A percentile compares a stretch with the other conserved stretches of the same genome.
phyloP scores from a whole-genome alignment of 2,113 vertebrate genomes.

The Propithecus coquereli region DNA sequence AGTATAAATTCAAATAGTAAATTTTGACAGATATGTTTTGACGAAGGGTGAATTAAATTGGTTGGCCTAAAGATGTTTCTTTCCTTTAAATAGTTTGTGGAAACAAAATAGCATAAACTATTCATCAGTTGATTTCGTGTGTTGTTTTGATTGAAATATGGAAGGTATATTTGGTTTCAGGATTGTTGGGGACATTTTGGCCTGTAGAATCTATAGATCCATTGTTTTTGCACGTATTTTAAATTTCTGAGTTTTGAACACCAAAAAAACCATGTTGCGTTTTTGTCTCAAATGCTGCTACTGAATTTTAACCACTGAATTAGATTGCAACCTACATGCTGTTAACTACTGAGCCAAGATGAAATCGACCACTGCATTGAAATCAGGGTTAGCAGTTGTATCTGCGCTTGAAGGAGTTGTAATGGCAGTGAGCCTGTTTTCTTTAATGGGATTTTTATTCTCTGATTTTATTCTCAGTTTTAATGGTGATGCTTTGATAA shows the following conservation, averaged over 20 bases:
- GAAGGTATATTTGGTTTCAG: slow-evolving; percentile 35
- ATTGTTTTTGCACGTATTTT: slow-evolving; percentile 76
- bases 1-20: slow-evolving; percentile 21
- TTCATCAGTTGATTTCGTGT: slow-evolving; percentile 27
- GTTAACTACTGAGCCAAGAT: slow-evolving; percentile 87
- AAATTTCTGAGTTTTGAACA: slow-evolving; percentile 79
- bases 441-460: slow-evolving; percentile 83
- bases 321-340: slow-evolving; percentile 86
- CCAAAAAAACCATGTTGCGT: slow-evolving; percentile 70
- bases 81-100: slow-evolving; percentile 27
- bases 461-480: slow-evolving; percentile 77
- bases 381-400: slow-evolving; percentile 85
- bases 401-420: slow-evolving; percentile 82
- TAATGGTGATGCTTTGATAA: slow-evolving; percentile 81
- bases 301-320: slow-evolving; percentile 86
- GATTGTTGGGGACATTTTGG: background rate
- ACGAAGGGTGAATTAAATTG: background rate
- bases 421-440: slow-evolving; percentile 80
- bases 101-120: slow-evolving; percentile 36
- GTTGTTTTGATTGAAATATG: slow-evolving; percentile 32
- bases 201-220: slow-evolving; percentile 60
- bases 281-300: slow-evolving; percentile 83
- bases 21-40: slow-evolving; percentile 19
- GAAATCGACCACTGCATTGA: slow-evolving; percentile 86
- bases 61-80: slow-evolving; percentile 16